Conservation (phyloP, 2,797 vertebrate species). For the Lepilemur ruficaudatus region DNA sequence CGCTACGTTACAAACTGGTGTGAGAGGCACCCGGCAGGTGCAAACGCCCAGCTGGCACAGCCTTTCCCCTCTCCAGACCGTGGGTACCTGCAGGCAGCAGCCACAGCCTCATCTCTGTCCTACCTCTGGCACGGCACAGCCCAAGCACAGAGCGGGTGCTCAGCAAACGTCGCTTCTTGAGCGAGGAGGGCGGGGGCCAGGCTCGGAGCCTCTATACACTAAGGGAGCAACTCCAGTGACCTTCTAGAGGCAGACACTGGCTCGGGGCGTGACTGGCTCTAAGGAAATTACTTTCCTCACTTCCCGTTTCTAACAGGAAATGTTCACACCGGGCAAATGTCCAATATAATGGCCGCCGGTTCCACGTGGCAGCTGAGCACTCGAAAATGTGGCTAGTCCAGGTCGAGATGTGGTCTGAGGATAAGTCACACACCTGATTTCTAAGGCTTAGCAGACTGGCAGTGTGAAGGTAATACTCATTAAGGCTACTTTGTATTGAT, state of each 20-base stretch:
- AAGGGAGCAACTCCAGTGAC: background rate
- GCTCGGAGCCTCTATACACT: rapidly evolving
- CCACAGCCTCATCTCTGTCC: rapidly evolving
- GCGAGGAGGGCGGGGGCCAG: background rate
- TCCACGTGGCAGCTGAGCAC: rapidly evolving
- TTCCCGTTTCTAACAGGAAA: background rate
- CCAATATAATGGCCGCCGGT: rapidly evolving
- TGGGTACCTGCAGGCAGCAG: rapidly evolving
- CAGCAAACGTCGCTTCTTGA: rapidly evolving
- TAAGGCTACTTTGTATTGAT: rapidly evolving
- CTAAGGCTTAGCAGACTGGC: background rate
- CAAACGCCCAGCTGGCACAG: background rate
- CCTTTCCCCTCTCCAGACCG: rapidly evolving
- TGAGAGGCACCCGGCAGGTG: rapidly evolving
- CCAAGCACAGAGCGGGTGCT: background rate
- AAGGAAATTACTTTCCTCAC: background rate
- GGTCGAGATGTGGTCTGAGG: background rate
- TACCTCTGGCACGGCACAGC: rapidly evolving
- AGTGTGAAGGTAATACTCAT: background rate
- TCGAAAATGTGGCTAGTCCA: background rate
- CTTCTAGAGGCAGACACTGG: background rate
- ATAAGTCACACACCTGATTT: rapidly evolving
- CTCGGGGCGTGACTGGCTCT: background rate
- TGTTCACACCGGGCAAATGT: rapidly evolving
- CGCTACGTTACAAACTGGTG: rapidly evolving